Percentiles rank a stretch among this genome's conserved stretches.
These are phyloP conservation scores for Holcopasites calliopsidis DNA, from an alignment of 1,140 invertebrate species.

Conservation along the genomic window DNA sequence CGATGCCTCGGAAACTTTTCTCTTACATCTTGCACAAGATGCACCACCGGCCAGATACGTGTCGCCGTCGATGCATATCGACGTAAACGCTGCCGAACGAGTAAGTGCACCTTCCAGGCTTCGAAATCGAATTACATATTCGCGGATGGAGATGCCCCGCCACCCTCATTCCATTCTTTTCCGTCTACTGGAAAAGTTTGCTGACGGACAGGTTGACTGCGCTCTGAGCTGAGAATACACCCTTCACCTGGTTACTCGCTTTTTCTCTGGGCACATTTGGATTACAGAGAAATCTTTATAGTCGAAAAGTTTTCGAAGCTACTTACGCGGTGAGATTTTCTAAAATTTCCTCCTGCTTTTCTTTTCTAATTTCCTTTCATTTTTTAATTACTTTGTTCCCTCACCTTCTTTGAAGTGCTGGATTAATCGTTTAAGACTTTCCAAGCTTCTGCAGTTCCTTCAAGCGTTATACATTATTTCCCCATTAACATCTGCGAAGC, in stretches of 20 bases:
- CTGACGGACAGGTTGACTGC: no score
- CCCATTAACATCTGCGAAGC: constrained; percentile 4
- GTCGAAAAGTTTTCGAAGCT: no score
- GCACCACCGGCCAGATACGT: not conserved
- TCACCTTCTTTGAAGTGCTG: no score
- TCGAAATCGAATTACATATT: constrained; percentile 49
- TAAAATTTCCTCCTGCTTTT: not conserved
- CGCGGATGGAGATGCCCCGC: not conserved
- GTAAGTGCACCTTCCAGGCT: constrained; percentile 37
- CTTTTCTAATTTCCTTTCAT: no score
- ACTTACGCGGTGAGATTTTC: not conserved
- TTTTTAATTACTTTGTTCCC: no score
- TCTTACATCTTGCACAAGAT: constrained; percentile 5
- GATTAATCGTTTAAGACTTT: no score
- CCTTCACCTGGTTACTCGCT: not conserved
- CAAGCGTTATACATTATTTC: constrained; percentile 26
- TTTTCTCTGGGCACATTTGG: not conserved
- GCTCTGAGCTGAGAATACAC: not conserved
- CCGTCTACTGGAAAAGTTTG: constrained; percentile 3
- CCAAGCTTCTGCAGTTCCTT: not conserved
- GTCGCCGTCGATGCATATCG: constrained; percentile 26
- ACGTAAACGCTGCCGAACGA: constrained; percentile 20
- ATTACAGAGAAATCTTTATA: not conserved
- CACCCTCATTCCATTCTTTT: not conserved
- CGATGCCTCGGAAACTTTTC: constrained; percentile 43